Percentiles rank a stretch among this genome's conserved stretches.
Conservation (phyloP, 1,140 invertebrate genomes). For the Daktulosphaira vitifoliae region DNA sequence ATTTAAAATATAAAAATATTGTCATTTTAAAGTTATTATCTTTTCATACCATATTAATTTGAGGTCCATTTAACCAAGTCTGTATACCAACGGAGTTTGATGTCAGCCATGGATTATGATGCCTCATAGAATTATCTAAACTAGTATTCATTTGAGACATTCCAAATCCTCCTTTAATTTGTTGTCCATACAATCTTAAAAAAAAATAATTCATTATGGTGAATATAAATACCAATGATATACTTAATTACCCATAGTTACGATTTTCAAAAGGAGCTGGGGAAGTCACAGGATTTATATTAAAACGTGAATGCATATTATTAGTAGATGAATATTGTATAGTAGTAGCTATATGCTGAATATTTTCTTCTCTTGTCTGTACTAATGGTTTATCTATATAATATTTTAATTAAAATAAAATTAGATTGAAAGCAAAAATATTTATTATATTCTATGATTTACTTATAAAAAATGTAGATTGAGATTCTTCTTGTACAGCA, state of each 20-base stretch:
- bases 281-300: conserved; percentile 20
- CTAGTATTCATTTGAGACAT: conserved; percentile 28
- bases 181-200: conserved; percentile 24
- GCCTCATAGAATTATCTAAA: conserved; percentile 16
- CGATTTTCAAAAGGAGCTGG: conserved; percentile 20
- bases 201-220: too few species aligned
- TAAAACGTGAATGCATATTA: conserved; percentile 25
- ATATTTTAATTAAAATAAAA: not conserved
- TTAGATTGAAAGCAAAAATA: not conserved
- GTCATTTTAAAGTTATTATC: too few species aligned
- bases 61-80: conserved; percentile 30
- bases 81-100: conserved; percentile 27
- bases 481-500: conserved; percentile 32
- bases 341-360: conserved; percentile 24
- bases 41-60: conserved; percentile 10
- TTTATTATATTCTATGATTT: not conserved
- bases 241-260: conserved; percentile 2
- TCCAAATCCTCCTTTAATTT: conserved; percentile 29
- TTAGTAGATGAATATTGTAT: conserved; percentile 27
- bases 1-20: too few species aligned
- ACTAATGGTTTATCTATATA: conserved; percentile 12
- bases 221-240: not conserved
- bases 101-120: conserved; percentile 22
- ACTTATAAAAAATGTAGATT: conserved; percentile 15
- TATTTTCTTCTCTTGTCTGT: conserved; percentile 26